phyloP scores from a whole-genome alignment of 2,888 invertebrate genomes.

The Sarcophaga subvicina region DNA sequence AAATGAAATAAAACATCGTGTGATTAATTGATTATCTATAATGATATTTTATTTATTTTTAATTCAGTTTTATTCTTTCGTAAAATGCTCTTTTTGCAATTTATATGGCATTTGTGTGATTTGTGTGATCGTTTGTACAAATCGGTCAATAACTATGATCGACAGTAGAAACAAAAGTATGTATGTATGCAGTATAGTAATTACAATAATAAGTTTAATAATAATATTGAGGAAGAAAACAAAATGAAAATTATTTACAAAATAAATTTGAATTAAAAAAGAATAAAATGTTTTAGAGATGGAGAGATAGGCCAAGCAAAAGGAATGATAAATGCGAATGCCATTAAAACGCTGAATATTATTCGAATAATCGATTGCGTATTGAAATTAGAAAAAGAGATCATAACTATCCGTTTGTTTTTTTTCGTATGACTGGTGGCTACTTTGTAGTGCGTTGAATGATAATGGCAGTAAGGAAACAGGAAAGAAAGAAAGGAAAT shows the following conservation, averaged over 20 bases:
- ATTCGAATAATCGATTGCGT: background rate
- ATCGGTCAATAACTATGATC: background rate
- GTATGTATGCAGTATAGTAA: slow-evolving; percentile 34
- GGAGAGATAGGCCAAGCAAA: background rate
- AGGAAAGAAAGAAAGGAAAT: background rate
- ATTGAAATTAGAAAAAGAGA: slow-evolving; percentile 25
- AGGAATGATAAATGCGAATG: background rate
- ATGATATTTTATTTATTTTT: too few relatives aligned
- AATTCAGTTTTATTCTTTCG: slow-evolving; percentile 35
- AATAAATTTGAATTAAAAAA: slow-evolving; percentile 12
- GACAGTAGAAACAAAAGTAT: slow-evolving; percentile 11
- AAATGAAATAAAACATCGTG: too few relatives aligned
- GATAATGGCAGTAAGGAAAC: background rate
- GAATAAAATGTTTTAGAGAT: background rate
- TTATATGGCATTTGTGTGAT: slow-evolving; percentile 42
- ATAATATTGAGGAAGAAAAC: background rate
- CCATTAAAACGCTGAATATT: background rate
- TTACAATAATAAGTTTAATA: slow-evolving; percentile 17
- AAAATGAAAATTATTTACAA: slow-evolving; percentile 58
- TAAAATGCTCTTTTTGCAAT: slow-evolving; percentile 58
- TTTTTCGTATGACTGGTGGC: too few relatives aligned
- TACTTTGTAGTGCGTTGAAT: too few relatives aligned
- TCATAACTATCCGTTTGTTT: slow-evolving; percentile 1
- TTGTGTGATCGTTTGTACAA: slow-evolving; percentile 12
- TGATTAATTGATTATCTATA: too few relatives aligned